Evolutionary conservation across 2,888 invertebrate species (phyloP).

Genomic region (Bellardia bayeri): DNA sequence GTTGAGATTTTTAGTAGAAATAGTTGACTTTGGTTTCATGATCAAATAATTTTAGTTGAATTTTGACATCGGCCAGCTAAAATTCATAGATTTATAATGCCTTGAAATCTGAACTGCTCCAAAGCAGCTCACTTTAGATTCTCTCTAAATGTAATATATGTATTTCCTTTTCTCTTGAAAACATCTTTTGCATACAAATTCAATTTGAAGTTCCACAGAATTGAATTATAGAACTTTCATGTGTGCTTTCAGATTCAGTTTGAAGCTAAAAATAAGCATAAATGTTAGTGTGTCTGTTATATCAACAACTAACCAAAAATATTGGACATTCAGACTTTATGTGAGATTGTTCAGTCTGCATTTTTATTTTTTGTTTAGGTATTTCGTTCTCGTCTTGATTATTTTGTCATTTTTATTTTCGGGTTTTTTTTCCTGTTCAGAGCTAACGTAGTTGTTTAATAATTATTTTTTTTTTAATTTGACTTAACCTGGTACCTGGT

Average conservation of each 20-base stretch:
- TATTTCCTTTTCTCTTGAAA: not conserved
- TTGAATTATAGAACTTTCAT: constrained; percentile 4
- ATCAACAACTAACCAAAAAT: not conserved
- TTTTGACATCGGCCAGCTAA: no score
- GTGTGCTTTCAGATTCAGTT: not conserved
- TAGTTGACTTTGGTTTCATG: no score
- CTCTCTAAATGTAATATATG: not conserved
- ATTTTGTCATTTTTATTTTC: constrained; percentile 34
- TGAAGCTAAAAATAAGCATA: not conserved
- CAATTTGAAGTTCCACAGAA: constrained; percentile 27
- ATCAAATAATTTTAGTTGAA: no score
- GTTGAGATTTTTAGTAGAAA: no score
- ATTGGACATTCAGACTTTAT: not conserved
- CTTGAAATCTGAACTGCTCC: not conserved
- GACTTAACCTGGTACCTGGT: constrained; percentile 39
- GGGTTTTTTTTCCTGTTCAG: not conserved
- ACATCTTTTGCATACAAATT: constrained; percentile 31
- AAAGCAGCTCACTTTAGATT: not conserved
- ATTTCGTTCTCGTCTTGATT: constrained; percentile 30
- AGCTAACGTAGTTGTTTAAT: not conserved
- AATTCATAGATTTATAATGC: no score
- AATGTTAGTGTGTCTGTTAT: not conserved
- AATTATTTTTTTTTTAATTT: constrained; percentile 17
- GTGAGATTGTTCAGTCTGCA: constrained; percentile 23
- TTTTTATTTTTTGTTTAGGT: constrained; percentile 7